phyloP scores from a whole-genome alignment of 2,797 vertebrate species.

The Perodicticus potto region DNA sequence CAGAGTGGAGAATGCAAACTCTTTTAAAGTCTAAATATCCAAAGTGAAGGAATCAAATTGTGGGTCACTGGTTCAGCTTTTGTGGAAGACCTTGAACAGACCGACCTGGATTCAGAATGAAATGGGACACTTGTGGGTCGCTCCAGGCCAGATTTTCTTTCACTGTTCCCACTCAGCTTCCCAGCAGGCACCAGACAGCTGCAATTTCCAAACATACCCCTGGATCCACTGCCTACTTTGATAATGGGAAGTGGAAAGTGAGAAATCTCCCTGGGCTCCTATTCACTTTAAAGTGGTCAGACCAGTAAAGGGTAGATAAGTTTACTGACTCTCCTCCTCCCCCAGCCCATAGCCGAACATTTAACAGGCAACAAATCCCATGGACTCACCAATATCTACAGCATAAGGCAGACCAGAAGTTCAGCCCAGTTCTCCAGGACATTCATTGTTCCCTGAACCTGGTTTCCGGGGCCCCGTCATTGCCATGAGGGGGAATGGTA shows the following conservation, averaged over 20 bases:
- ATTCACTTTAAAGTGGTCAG: constrained; percentile 50
- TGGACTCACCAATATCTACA: constrained; percentile 40
- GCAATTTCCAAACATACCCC: constrained; percentile 56
- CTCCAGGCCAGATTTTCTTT: constrained; percentile 28
- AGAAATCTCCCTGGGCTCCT: constrained; percentile 72
- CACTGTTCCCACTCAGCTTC: constrained; percentile 38
- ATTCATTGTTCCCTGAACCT: not conserved
- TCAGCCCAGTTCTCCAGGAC: not conserved
- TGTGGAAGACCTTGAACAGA: constrained; percentile 56
- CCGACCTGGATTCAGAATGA: constrained; percentile 46
- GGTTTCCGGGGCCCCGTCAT: not conserved
- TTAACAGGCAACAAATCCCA: constrained; percentile 59
- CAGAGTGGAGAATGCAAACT: constrained; percentile 40
- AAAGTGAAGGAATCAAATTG: constrained; percentile 60
- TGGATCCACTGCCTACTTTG: constrained; percentile 30
- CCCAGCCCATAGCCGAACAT: not conserved
- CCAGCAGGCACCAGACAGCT: constrained; percentile 35
- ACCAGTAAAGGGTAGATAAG: not conserved
- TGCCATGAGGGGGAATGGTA: not conserved
- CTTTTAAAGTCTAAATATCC: constrained; percentile 60
- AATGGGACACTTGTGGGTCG: constrained; percentile 47
- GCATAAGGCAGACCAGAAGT: not conserved
- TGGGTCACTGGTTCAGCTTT: constrained; percentile 61
- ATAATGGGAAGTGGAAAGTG: constrained; percentile 65
- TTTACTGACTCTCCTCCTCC: not conserved